Evolutionary conservation across 1,140 invertebrate genomes (phyloP), one percentile per base, ranked within the genome.

Genomic region (Diploscapter pachys): DNA sequence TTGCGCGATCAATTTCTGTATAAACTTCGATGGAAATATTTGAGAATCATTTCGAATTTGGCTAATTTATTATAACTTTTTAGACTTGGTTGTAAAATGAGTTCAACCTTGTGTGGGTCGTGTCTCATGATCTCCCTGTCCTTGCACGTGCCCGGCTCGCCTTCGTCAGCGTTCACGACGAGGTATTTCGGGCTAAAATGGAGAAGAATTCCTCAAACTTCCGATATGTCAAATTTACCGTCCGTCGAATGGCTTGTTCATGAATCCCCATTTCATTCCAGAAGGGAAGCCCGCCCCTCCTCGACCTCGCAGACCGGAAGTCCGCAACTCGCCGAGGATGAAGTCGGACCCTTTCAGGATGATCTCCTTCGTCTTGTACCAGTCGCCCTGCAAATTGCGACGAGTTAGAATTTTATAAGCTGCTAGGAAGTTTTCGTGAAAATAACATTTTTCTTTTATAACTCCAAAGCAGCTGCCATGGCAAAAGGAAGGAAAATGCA

Each of bases 211-310:
- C 0, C 2, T 31, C 31, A 31, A 31, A 31, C 6, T 63, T 31
- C 31, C 0, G 31, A 0, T 31, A 65, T 50, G 1, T 6, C n/a
- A 63, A n/a, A 75, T 76, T 69, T 83, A 90, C 89, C 90, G 88
- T n/a, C 96, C 95, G 90, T 98, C 96, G 4, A 91, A 91, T 1
- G 96, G 96, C 86, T 98, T 99, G 83, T 96, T 96, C 96, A 99
- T 99, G 86, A 99, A 99, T 53, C 95, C 95, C 96, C 96, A 99
- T 88, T 99, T 99, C 93, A 99, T 95, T 56, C 96, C 96, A 65
- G 94, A 92, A 5, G 96, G 96, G 84, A 99, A 99, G 80, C 96
- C 96, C 80, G 97, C 97, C 4, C 97, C 97, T 63, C 97, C 97
- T 72, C 97, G 89, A 11, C 97, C 97, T 83, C 96, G 89, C 3